Evolutionary conservation across 2,113 vertebrate species (phyloP), one percentile per base, ranked within the genome.

Genomic region (Noctilio leporinus): DNA sequence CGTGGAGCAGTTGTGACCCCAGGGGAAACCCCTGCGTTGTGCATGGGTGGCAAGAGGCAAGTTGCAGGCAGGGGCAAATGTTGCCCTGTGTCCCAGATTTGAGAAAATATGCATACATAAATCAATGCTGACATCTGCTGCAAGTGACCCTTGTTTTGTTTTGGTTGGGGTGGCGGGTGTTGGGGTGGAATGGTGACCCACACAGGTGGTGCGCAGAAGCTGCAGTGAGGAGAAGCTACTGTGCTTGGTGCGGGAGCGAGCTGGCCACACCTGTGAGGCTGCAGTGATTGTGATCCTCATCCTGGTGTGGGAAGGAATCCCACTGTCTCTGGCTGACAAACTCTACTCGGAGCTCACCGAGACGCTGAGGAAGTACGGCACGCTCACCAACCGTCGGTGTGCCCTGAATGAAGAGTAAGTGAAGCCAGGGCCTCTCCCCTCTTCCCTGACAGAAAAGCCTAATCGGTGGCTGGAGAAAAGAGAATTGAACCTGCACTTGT

Each of bases 401-500:
- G 98, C 99, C 72, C 98, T 99, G 20, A 99, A 99, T 0, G 99
- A 99, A 96, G 99, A 99, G 99, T 99, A 99, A 99, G 99, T 98
- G 93, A 12, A n/a, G 53, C 84, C 8, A 9, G 6, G 45, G 26
- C 1, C 4, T 64, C n/a, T 62, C n/a, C 62, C 65, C 26, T 43
- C 30, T 15, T 15, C 49, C 15, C 53, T 24, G 16, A 2, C 9
- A 20, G 67, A 16, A 72, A 47, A 10, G 57, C 24, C 49, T 30
- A 7, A 22, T 53, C 15, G 2, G 40, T 20, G 67, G 17, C 22
- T 57, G 40, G 16, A 47, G 11, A 62, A 20, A 33, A 28, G 9
- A 67, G 12, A 70, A 16, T 43, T 8, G 6, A 91, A 45, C 3
- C 7, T 69, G 45, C 6, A 3, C 49, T 45, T 94, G 33, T 40